Percentiles rank a stretch among this genome's conserved stretches.
phyloP scores from a whole-genome alignment of 2,113 vertebrate species.

The Hippocampus guttulatus region DNA sequence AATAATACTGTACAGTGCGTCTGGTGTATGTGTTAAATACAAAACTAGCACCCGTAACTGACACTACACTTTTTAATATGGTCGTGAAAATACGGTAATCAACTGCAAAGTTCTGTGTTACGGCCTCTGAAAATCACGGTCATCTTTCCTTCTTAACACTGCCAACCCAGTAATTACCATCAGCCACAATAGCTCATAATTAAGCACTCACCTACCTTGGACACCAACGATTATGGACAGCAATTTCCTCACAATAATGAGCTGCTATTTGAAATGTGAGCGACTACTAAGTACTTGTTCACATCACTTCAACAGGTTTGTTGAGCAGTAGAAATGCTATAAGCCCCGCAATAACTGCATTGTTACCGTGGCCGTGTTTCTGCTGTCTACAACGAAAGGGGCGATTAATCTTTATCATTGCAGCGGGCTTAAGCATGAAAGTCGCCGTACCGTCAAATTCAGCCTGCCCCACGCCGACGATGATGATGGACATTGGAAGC shows the following conservation, averaged over 20 bases:
- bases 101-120: constrained; percentile 38
- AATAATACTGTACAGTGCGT: too few relatives aligned
- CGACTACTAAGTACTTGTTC: constrained; percentile 16
- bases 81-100: constrained; percentile 24
- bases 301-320: constrained; percentile 7
- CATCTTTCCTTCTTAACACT: constrained; percentile 26
- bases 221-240: constrained; percentile 35
- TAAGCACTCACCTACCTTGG: constrained; percentile 35
- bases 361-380: not conserved
- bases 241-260: constrained; percentile 34
- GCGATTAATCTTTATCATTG: not conserved
- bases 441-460: constrained; percentile 64
- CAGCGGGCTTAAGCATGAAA: constrained; percentile 1
- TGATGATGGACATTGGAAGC: constrained; percentile 70
- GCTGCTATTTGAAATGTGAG: constrained; percentile 16
- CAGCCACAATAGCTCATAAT: constrained; percentile 37
- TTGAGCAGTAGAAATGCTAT: not conserved
- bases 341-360: not conserved
- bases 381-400: not conserved
- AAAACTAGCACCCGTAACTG: too few relatives aligned
- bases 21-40: too few relatives aligned
- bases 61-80: too few relatives aligned
- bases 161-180: constrained; percentile 57
- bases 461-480: constrained; percentile 69
- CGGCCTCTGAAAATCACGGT: constrained; percentile 42